A percentile compares a stretch with the other conserved stretches of the same genome.
These are phyloP conservation scores for Oreohelix idahoensis DNA, from an alignment of 1,140 invertebrate genomes.

Conservation along the genomic window DNA sequence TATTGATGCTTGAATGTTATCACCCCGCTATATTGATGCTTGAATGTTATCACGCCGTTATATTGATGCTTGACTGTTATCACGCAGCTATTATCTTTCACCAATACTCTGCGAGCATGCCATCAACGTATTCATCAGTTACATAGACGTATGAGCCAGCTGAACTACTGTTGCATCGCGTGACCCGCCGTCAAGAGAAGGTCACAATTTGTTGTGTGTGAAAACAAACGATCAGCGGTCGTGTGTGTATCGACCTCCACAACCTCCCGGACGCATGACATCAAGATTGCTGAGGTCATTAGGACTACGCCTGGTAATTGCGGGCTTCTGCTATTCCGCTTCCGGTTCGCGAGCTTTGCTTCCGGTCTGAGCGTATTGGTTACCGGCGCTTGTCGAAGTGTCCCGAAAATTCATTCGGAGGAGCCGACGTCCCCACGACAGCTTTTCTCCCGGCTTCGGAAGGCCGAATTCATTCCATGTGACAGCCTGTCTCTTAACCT, in stretches of 20 bases:
- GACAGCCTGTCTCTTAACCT: background rate
- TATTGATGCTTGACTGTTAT: too few relatives aligned
- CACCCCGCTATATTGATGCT: too few relatives aligned
- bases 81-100: too few relatives aligned
- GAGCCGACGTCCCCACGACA: slow-evolving; percentile 4
- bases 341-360: slow-evolving; percentile 34
- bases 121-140: too few relatives aligned
- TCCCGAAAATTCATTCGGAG: slow-evolving; percentile 18
- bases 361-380: slow-evolving; percentile 33
- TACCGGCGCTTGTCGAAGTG: slow-evolving; percentile 30
- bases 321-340: slow-evolving; percentile 30
- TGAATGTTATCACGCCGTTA: too few relatives aligned
- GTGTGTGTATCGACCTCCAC: slow-evolving; percentile 13
- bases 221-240: slow-evolving; percentile 29
- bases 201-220: slow-evolving; percentile 24
- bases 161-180: background rate
- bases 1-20: too few relatives aligned
- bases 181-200: background rate
- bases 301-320: slow-evolving; percentile 31
- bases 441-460: slow-evolving; percentile 28
- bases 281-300: slow-evolving; percentile 35
- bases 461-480: slow-evolving; percentile 26
- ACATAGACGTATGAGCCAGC: background rate
- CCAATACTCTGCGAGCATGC: too few relatives aligned
- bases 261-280: slow-evolving; percentile 12